Evolutionary conservation across 2,888 invertebrate species (phyloP).

Genomic region (Eudasyphora cyanicolor): DNA sequence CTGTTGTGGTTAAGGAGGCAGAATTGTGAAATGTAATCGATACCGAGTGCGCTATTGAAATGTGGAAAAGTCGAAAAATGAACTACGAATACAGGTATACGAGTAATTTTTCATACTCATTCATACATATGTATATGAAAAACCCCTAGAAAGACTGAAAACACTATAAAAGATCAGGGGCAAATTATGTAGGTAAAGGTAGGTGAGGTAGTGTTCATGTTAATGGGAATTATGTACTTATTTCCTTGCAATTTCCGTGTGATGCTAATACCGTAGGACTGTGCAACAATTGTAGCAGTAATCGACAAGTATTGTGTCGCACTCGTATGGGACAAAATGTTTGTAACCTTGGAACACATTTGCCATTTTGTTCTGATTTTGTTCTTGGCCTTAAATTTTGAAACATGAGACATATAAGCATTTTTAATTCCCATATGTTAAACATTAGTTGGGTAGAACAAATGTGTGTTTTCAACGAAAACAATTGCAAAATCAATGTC

Average conservation of each 20-base stretch:
- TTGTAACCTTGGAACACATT: neutral
- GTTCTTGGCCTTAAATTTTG: neutral
- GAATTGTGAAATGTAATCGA: neutral
- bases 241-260: neutral
- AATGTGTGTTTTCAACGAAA: no score
- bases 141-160: neutral
- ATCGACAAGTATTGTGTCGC: neutral
- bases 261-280: neutral
- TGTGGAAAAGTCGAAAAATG: neutral
- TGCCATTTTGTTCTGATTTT: neutral
- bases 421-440: no score
- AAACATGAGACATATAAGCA: no score
- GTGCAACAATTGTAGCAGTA: neutral
- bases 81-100: no score
- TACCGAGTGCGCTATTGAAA: constrained; percentile 1
- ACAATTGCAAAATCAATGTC: no score
- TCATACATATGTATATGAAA: no score
- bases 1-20: neutral
- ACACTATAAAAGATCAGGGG: neutral
- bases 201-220: neutral
- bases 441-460: no score
- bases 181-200: neutral
- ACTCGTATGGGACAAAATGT: neutral
- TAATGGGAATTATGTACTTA: neutral
- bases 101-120: no score